A percentile compares a stretch with the other conserved stretches of the same genome.
These are phyloP conservation scores for Eriosoma lanigerum DNA, from an alignment of 1,140 invertebrate species.

Conservation along the genomic window DNA sequence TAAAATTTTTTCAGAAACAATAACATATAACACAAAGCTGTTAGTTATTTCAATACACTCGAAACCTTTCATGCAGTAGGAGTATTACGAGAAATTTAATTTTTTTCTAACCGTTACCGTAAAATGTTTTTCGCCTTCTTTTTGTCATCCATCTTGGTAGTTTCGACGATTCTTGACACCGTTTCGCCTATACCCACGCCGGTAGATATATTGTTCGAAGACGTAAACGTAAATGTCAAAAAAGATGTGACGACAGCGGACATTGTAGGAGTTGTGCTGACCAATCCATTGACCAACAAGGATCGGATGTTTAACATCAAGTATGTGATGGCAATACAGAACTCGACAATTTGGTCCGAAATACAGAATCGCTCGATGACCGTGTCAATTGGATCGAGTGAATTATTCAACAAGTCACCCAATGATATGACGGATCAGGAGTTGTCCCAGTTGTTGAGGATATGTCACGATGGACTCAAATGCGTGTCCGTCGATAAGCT, in stretches of 20 bases:
- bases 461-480: background rate
- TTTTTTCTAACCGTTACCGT: background rate
- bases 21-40: too few species aligned
- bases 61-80: too few species aligned
- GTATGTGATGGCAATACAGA: background rate
- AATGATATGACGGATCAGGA: background rate
- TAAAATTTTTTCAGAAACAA: too few species aligned
- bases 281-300: background rate
- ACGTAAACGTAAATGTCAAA: too few species aligned
- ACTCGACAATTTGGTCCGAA: background rate
- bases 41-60: too few species aligned
- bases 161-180: background rate
- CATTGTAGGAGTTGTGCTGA: background rate
- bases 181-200: background rate
- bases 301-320: background rate
- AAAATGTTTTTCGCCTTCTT: background rate
- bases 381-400: background rate
- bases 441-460: background rate
- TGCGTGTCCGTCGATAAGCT: slow-evolving; percentile 32
- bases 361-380: background rate
- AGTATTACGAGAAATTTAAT: too few species aligned
- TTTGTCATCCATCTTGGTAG: background rate
- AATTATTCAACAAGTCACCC: background rate
- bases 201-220: background rate
- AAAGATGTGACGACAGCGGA: background rate